Conservation (phyloP, 2,888 invertebrate species). For the Dorcus hopei region DNA sequence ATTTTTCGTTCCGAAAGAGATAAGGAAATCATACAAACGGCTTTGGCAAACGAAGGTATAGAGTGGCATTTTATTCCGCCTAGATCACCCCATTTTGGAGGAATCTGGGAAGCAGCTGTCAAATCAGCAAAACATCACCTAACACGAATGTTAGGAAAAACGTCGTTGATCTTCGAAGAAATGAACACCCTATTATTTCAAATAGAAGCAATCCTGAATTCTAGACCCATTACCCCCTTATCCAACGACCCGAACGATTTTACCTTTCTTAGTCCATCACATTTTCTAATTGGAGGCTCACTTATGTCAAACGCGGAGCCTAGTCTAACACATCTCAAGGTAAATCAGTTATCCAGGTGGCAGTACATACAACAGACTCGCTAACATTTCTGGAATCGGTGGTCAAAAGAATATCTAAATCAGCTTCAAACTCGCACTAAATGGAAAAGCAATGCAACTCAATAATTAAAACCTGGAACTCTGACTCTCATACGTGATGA, state of each 20-base stretch:
- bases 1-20: not conserved
- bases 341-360: conserved; percentile 20
- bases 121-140: conserved; percentile 32
- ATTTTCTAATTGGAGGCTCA: conserved; percentile 28
- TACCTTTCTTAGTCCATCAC: conserved; percentile 17
- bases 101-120: conserved; percentile 23
- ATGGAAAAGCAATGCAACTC: not conserved
- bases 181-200: conserved; percentile 29
- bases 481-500: too few species aligned
- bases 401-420: conserved; percentile 12
- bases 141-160: conserved; percentile 20
- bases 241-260: conserved; percentile 27
- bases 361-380: conserved; percentile 16
- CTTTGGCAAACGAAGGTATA: not conserved
- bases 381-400: conserved; percentile 15
- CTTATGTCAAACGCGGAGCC: conserved; percentile 22
- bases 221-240: conserved; percentile 28
- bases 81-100: conserved; percentile 23
- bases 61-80: conserved; percentile 1
- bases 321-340: conserved; percentile 8
- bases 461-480: too few species aligned
- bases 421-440: conserved; percentile 11
- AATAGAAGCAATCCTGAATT: conserved; percentile 34
- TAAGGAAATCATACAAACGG: not conserved
- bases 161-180: conserved; percentile 31